Percentiles rank a stretch among this genome's conserved stretches.
These are phyloP conservation scores for Melinaea marsaeus DNA, from an alignment of 2,888 invertebrate genomes.

Conservation along the genomic window DNA sequence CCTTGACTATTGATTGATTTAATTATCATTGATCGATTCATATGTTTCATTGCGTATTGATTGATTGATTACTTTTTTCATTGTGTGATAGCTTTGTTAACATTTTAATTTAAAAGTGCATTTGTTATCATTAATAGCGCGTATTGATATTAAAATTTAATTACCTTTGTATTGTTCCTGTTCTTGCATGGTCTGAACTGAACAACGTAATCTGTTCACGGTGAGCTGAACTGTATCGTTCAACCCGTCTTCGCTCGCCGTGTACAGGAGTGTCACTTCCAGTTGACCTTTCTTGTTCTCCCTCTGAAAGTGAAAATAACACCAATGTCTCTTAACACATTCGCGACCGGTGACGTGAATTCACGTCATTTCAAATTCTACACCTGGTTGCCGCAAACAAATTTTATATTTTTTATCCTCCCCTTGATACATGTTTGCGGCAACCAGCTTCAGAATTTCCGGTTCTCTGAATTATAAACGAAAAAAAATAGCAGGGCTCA, in stretches of 20 bases:
- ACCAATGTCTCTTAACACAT: neutral
- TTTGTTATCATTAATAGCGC: neutral
- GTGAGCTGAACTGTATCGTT: constrained; percentile 80
- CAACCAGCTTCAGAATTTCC: no score
- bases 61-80: no score
- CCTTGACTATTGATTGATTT: no score
- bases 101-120: neutral
- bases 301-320: constrained; percentile 65
- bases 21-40: no score
- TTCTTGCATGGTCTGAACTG: constrained; percentile 84
- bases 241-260: constrained; percentile 81
- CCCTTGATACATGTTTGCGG: no score
- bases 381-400: no score
- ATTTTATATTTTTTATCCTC: no score
- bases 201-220: constrained; percentile 81
- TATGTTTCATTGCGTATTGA: no score
- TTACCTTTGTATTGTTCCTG: constrained; percentile 82
- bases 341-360: no score
- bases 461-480: no score
- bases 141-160: neutral
- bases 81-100: neutral
- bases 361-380: no score
- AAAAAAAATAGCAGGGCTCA: no score
- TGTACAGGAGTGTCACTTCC: constrained; percentile 81
- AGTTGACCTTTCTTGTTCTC: constrained; percentile 83